phyloP scores from a whole-genome alignment of 92 coral and sea anemone species.

The Anthopleura xanthogrammica region DNA sequence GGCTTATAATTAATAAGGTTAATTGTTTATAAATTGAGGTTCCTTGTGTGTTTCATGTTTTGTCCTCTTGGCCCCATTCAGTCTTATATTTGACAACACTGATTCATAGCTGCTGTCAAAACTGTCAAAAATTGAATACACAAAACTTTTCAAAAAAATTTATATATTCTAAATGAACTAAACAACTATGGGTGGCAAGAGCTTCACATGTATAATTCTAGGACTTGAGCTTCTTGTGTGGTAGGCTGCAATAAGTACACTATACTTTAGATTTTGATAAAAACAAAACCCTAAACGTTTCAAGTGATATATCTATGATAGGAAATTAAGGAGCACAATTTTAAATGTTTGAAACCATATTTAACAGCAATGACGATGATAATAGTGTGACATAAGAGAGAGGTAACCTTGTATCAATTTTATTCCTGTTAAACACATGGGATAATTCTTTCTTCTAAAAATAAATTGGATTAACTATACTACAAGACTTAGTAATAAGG shows the following conservation, averaged over 20 bases:
- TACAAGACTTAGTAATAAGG: too few relatives aligned
- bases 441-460: too few relatives aligned
- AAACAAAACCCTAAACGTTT: neutral
- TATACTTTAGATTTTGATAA: neutral
- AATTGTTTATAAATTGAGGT: neutral
- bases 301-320: neutral
- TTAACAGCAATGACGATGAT: neutral
- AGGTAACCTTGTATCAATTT: too few relatives aligned
- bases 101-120: neutral
- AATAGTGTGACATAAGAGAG: too few relatives aligned
- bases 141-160: neutral
- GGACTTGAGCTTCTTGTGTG: neutral
- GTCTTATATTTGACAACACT: neutral
- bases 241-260: neutral
- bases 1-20: neutral
- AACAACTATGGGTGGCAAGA: neutral
- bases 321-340: neutral
- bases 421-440: too few relatives aligned
- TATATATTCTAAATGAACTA: neutral
- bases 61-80: neutral
- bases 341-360: too few relatives aligned
- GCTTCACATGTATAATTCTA: too few relatives aligned
- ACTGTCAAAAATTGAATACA: too few relatives aligned
- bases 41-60: neutral
- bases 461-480: too few relatives aligned